These are phyloP conservation scores for Asbolus verrucosus DNA, from an alignment of 1,140 invertebrate genomes.

Conservation along the genomic window DNA sequence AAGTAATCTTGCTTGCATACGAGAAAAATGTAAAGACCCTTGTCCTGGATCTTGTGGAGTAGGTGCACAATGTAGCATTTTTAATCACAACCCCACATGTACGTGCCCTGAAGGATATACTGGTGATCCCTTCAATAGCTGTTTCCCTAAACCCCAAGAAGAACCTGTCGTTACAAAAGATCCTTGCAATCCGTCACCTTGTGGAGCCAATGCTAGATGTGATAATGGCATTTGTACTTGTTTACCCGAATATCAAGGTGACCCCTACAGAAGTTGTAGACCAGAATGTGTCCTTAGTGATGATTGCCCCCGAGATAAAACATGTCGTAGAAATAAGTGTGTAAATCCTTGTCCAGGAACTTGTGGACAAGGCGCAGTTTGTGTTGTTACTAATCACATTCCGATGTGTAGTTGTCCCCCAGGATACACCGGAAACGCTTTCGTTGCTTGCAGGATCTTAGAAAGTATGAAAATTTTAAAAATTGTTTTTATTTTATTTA, in stretches of 20 bases:
- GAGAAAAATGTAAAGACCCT: slow-evolving; percentile 77
- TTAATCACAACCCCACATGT: slow-evolving; percentile 75
- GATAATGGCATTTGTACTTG: slow-evolving; percentile 81
- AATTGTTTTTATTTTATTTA: slow-evolving; percentile 33
- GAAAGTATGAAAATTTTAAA: slow-evolving; percentile 65
- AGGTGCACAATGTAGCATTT: slow-evolving; percentile 72
- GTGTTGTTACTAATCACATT: slow-evolving; percentile 74
- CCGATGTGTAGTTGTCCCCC: slow-evolving; percentile 73
- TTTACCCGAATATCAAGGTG: slow-evolving; percentile 79
- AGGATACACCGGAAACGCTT: slow-evolving; percentile 76
- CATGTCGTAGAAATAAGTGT: slow-evolving; percentile 78
- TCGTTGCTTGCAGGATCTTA: slow-evolving; percentile 70
- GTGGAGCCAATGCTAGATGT: slow-evolving; percentile 82
- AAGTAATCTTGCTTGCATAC: slow-evolving; percentile 73
- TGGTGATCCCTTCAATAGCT: slow-evolving; percentile 79
- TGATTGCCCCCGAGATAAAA: slow-evolving; percentile 75
- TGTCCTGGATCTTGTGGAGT: slow-evolving; percentile 81
- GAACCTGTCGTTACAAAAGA: slow-evolving; percentile 61
- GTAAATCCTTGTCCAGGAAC: slow-evolving; percentile 78
- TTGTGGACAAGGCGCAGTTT: slow-evolving; percentile 76
- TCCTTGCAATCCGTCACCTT: slow-evolving; percentile 80
- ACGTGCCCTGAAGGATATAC: slow-evolving; percentile 75
- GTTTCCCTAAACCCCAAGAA: slow-evolving; percentile 66
- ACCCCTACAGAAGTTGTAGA: slow-evolving; percentile 79
- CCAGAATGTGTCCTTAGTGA: slow-evolving; percentile 81